A percentile compares a stretch with the other conserved stretches of the same genome.
These are phyloP conservation scores for Thalassarche chlororhynchos DNA, from an alignment of 2,113 vertebrate species.

Conservation along the genomic window DNA sequence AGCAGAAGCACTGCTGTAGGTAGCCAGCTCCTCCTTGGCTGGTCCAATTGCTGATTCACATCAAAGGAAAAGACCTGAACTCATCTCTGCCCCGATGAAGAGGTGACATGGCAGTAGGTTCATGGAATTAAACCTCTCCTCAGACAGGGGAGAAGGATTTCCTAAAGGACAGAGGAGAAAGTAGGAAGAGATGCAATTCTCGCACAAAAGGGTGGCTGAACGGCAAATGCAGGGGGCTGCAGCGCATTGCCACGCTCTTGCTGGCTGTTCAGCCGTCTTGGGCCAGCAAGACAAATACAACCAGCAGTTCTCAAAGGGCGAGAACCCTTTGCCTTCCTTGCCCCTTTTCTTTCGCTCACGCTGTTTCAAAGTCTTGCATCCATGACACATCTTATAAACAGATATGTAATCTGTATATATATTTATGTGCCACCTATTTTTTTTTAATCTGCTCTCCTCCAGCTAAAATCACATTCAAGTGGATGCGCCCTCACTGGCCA, in stretches of 20 bases:
- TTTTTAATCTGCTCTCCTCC: background rate
- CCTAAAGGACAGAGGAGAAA: background rate
- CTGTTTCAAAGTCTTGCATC: background rate
- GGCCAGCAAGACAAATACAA: background rate
- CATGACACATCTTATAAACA: background rate
- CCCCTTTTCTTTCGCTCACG: background rate
- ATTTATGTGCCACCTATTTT: background rate
- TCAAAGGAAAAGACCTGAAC: background rate
- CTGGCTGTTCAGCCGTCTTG: fast-evolving
- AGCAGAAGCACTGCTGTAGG: background rate
- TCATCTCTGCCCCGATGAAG: background rate
- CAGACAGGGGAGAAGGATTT: background rate
- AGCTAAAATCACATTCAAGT: background rate
- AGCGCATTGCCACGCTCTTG: fast-evolving
- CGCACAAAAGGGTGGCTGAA: fast-evolving
- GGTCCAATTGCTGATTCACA: background rate
- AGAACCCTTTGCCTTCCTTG: background rate
- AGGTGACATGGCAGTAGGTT: background rate
- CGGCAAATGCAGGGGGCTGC: background rate
- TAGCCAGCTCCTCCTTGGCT: background rate
- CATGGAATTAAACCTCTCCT: background rate
- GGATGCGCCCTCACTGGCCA: background rate
- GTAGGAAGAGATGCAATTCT: background rate
- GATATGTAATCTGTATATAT: background rate
- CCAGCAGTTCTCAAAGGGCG: background rate